Evolutionary conservation across 2,888 invertebrate species (phyloP).

Genomic region (Aporophyla nigra): DNA sequence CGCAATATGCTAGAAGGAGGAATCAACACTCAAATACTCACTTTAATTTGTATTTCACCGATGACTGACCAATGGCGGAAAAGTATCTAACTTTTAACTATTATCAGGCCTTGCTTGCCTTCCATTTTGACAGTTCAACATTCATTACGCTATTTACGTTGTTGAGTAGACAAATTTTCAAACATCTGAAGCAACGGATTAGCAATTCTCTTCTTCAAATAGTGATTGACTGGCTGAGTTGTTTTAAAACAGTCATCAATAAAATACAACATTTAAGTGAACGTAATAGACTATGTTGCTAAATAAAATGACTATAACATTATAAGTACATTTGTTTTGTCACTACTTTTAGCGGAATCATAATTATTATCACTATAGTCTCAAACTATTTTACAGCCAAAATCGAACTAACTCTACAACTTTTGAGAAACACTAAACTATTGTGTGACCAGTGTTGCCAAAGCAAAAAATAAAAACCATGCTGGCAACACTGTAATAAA

Average conservation of each 20-base stretch:
- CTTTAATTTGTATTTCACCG: constrained; percentile 24
- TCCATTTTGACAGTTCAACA: neutral
- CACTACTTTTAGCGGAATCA: constrained; percentile 51
- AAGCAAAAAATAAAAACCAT: constrained; percentile 46
- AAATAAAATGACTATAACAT: constrained; percentile 16
- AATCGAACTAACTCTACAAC: constrained; percentile 30
- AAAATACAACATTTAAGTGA: constrained; percentile 18
- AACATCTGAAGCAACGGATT: neutral
- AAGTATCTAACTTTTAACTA: neutral
- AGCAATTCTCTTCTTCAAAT: neutral
- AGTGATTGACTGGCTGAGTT: neutral
- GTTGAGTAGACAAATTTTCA: neutral
- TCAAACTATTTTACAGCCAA: constrained; percentile 56
- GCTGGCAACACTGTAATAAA: constrained; percentile 45
- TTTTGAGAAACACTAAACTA: constrained; percentile 11
- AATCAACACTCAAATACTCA: constrained; percentile 11
- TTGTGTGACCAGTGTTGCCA: constrained; percentile 40
- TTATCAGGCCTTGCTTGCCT: neutral
- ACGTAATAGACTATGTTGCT: constrained; percentile 7
- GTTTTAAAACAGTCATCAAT: neutral
- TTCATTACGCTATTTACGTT: neutral
- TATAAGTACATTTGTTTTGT: constrained; percentile 48
- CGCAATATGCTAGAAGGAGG: constrained; percentile 12
- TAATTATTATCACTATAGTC: constrained; percentile 50
- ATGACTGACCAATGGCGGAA: neutral